Evolutionary conservation across 2,888 invertebrate species (phyloP), one percentile per base, ranked within the genome.

Genomic region (Apodemia duryi): DNA sequence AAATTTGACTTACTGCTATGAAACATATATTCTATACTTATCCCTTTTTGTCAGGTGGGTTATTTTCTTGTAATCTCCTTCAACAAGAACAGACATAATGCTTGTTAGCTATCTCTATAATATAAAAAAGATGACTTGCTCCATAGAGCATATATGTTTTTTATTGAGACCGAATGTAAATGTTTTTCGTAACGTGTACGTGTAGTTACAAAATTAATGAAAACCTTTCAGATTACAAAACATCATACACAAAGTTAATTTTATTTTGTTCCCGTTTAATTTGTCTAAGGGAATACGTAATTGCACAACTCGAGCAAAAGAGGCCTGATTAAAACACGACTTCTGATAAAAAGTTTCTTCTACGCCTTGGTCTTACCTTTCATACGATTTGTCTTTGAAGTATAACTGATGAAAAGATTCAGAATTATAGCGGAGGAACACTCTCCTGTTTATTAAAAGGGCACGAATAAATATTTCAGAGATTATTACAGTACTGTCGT

Each of bases 331-430:
- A 60, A 60, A 60, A 35, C 32, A 60, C 57, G 57, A 60, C 32
- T 60, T 57, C 9, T 54, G 54, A 54, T 54, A n/a, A 35, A 60
- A 60, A 60, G 57, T 60, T 60, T 60, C 57, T 60, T 35, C 35
- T 32, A 32, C 32, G 32, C 7, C 21, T 21, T 21, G 13, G 51
- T 51, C 51, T 51, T 21, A 60, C 57, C 57, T 60, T 60, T 35
- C 57, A 32, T 60, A 60, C 57, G 57, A 35, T 60, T 57, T 60
- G 57, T 60, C 57, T 60, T 60, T 60, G 57, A 60, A 60, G 57
- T 60, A 35, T 35, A 29, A 60, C 57, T 60, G 32, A 60, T 60
- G 32, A 60, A 60, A 60, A 35, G 57, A 35, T 13, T n/a, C n/a
- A 35, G 57, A 60, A 60, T 60, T 60, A 60, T 35, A 35, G 32